Base-by-base conservation (phyloP, 2,797 vertebrate genomes). In the Acipenser oxyrinchus region DNA sequence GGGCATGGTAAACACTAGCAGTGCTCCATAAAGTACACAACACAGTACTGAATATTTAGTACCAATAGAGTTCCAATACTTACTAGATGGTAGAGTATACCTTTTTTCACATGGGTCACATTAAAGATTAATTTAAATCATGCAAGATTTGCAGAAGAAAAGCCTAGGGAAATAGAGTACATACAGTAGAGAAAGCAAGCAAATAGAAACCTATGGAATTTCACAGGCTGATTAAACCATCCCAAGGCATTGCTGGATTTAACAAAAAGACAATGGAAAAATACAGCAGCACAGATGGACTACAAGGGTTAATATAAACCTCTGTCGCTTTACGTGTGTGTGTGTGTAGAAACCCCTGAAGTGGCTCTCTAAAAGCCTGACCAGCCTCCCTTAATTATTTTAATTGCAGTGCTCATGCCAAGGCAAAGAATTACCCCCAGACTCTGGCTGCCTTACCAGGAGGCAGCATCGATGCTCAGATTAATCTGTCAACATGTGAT, bases 401-500 rank as follows among this genome's bases (percentile, higher is more conserved):
- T 89, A 90, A 92, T 92, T 90, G 87, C 82, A 84, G 83, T 65
- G 71, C 77, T 80, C 79, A 83, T 85, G 85, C 88, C 89, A 89
- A 85, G 81, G 86, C 83, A 76, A 80, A 79, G 78, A 89, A 82
- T 86, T 84, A 84, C 80, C 81, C 84, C 83, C 79, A 87, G 88
- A 87, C 86, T 85, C 78, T 81, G 83, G 80, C 80, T 85, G 82
- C 83, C 87, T 85, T 87, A 83, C 86, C 87, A 87, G 84, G 84
- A 89, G 87, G 84, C 83, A 87, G 85, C 49, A 60, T 11, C 62
- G 60, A 66, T 63, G 67, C 63, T 73, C 86, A 88, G 87, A 90
- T 90, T 88, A 89, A 91, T 89, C 86, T 90, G 88, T 91, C 87
- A 90, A 84, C 84, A 88, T 78, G 81, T 79, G 87, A 87, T 74